Base-by-base conservation (phyloP, 2,113 vertebrate genomes). In the Cyrtonyx montezumae region DNA sequence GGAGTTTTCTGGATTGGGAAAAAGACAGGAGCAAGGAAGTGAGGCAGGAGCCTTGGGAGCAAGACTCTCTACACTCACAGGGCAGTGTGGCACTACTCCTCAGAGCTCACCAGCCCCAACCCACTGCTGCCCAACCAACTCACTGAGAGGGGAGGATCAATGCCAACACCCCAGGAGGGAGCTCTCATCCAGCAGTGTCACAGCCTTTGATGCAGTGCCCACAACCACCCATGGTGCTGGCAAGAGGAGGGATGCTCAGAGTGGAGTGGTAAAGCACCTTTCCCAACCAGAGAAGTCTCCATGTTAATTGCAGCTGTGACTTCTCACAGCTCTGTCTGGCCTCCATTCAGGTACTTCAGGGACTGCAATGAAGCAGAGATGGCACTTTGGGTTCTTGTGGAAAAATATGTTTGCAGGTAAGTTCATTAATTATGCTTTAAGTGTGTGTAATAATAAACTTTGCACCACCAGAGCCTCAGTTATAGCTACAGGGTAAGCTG, bases 401-500 rank as follows among this genome's bases (percentile, higher is more conserved):
- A 43, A 45, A 59, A 92, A 69, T 53, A 6, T 45, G 46, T 84
- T 86, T 63, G 46, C 58, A 67, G 55, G 42, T 34, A 32, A 28
- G 79, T 79, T 82, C 93, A 59, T 19, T 87, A 46, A 6, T 55
- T 69, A 65, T 21, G 81, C 43, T 18, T 6, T 76, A 74, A 92
- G 32, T 30, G 18, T 53, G 45, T 69, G 55, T 46, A 94, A 48
- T 79, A 77, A 78, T 80, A 43, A 73, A 76, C 43, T 83, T 51
- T 17, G 63, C 78, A 92, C 45, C 28, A 69, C 19, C 32, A 79
- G 59, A 84, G 59, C 65, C 70, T 84, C 53, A 45, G 67, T 74
- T 92, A 70, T 2, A 93, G 78, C 94, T 76, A 26, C 45, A 55
- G 87, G 70, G 59, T 87, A 84, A 92, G 75, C 84, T 17, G 13